Conservation (phyloP, 1,140 invertebrate species). For the Chelonus insularis region DNA sequence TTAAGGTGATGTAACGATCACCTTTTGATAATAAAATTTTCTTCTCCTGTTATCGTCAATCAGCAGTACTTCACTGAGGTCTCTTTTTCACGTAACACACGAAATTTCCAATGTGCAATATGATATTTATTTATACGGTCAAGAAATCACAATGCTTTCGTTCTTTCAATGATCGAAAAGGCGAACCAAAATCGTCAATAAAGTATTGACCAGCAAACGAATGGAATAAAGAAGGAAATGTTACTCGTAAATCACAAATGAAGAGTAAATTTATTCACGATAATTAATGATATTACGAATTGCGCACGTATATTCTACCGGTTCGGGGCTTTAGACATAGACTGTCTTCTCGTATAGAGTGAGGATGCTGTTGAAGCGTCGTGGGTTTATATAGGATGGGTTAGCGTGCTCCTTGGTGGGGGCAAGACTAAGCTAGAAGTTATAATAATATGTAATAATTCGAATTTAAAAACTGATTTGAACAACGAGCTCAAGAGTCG, state of each 20-base stretch:
- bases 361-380: constrained; percentile 48
- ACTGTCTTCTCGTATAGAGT: constrained; percentile 52
- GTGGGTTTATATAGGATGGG: constrained; percentile 54
- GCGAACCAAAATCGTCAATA: not conserved
- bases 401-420: constrained; percentile 38
- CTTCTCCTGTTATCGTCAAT: not conserved
- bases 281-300: not conserved
- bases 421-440: constrained; percentile 44
- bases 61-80: not conserved
- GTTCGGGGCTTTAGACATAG: constrained; percentile 46
- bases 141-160: too few species aligned
- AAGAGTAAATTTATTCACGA: not conserved
- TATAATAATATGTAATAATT: constrained; percentile 45
- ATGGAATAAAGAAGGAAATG: not conserved
- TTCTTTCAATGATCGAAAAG: too few species aligned
- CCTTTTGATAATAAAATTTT: not conserved
- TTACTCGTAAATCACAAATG: not conserved
- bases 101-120: too few species aligned
- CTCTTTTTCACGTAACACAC: not conserved
- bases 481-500: constrained; percentile 10
- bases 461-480: constrained; percentile 34
- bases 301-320: constrained; percentile 27
- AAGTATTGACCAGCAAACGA: not conserved
- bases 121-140: too few species aligned
- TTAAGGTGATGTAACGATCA: not conserved